Evolutionary conservation across 2,888 invertebrate genomes (phyloP).

Genomic region (Cylloceria caligata): DNA sequence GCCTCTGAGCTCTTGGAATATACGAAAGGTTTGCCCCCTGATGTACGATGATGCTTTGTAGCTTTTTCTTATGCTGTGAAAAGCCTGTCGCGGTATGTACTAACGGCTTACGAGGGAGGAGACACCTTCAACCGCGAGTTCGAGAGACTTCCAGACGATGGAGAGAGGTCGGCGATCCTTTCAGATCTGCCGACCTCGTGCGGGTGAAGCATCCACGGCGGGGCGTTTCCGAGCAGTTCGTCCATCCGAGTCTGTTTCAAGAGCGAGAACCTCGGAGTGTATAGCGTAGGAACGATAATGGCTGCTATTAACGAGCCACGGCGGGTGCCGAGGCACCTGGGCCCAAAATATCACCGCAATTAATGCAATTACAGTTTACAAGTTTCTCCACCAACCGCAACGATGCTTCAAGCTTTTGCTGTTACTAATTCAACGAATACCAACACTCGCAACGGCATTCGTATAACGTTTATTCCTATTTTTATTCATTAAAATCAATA

Average conservation of each 20-base stretch:
- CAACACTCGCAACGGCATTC: slow-evolving; percentile 1
- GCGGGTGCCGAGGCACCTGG: slow-evolving; percentile 82
- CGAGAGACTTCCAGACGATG: slow-evolving; percentile 21
- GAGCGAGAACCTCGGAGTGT: slow-evolving; percentile 32
- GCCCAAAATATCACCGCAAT: slow-evolving; percentile 83
- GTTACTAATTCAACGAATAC: slow-evolving; percentile 69
- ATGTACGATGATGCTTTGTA: not conserved
- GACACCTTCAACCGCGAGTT: slow-evolving; percentile 3
- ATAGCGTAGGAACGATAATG: slow-evolving; percentile 79
- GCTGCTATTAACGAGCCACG: slow-evolving; percentile 83
- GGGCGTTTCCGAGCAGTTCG: slow-evolving; percentile 64
- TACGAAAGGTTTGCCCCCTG: not conserved
- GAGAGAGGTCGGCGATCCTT: slow-evolving; percentile 40
- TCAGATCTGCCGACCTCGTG: slow-evolving; percentile 44
- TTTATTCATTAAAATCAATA: not conserved
- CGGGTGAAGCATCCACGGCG: slow-evolving; percentile 7
- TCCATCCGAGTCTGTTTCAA: slow-evolving; percentile 61
- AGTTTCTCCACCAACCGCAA: slow-evolving; percentile 77
- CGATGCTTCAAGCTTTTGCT: slow-evolving; percentile 57
- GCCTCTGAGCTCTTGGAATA: not conserved
- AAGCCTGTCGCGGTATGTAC: not conserved
- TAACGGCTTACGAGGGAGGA: not conserved
- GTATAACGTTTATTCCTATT: not conserved
- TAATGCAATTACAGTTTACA: slow-evolving; percentile 84
- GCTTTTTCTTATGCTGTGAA: not conserved